Evolutionary conservation across 2,888 invertebrate genomes (phyloP).

Genomic region (Sinohyriopsis cumingii): DNA sequence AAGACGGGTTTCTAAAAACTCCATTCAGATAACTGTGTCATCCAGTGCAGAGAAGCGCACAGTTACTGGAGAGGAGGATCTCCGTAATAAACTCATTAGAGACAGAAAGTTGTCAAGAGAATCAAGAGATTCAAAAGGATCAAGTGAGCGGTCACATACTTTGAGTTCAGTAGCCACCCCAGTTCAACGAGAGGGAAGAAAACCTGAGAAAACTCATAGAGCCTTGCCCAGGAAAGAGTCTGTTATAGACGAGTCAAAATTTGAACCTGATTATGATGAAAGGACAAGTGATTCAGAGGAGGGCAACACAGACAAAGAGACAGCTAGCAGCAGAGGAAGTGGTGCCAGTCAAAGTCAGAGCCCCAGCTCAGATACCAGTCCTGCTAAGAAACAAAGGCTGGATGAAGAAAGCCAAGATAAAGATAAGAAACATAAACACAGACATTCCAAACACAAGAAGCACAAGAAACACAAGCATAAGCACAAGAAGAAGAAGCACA

Average conservation of each 20-base stretch:
- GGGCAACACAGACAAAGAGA: conserved; percentile 16
- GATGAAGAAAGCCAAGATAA: conserved; percentile 51
- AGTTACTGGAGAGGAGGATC: conserved; percentile 31
- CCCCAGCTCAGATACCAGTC: conserved; percentile 24
- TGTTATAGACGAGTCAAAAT: conserved; percentile 61
- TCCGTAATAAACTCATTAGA: conserved; percentile 34
- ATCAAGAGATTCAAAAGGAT: conserved; percentile 18
- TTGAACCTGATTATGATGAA: conserved; percentile 66
- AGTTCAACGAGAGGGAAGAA: conserved; percentile 7
- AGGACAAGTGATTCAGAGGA: conserved; percentile 39
- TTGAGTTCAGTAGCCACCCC: conserved; percentile 4
- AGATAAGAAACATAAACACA: conserved; percentile 50
- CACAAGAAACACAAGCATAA: conserved; percentile 33
- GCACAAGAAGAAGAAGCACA: not conserved
- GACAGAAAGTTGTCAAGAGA: conserved; percentile 55
- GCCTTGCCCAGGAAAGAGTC: conserved; percentile 54
- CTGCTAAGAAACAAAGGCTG: conserved; percentile 43
- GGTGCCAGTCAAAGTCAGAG: conserved; percentile 25
- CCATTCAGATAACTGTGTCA: conserved; percentile 45
- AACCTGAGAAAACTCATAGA: conserved; percentile 6
- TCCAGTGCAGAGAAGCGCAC: conserved; percentile 31
- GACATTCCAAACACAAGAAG: conserved; percentile 44
- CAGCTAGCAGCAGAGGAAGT: conserved; percentile 8
- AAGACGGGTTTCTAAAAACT: conserved; percentile 16
- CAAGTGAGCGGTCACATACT: not conserved